A percentile compares a stretch with the other conserved stretches of the same genome.
Evolutionary conservation across 2,113 vertebrate genomes (phyloP).

Genomic region (Zosterops hypoxanthus): DNA sequence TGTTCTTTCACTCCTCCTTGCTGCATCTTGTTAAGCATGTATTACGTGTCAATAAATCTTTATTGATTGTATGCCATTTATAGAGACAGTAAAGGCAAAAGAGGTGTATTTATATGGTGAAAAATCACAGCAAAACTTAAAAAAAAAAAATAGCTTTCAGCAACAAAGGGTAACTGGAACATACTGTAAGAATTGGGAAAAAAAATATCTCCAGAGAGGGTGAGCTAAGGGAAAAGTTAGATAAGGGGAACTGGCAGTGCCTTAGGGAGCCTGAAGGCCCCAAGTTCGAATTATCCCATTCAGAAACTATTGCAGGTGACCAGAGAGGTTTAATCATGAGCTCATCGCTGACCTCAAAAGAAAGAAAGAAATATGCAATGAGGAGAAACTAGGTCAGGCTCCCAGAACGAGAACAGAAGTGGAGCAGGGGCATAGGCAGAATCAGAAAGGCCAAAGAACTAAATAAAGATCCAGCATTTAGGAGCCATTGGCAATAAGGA

Average conservation of each 20-base stretch:
- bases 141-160: background rate
- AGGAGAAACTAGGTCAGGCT: constrained; percentile 57
- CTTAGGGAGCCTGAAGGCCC: background rate
- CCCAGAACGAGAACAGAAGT: constrained; percentile 40
- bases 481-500: background rate
- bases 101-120: background rate
- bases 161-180: background rate
- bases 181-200: background rate
- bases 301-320: background rate
- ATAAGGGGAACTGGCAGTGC: background rate
- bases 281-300: constrained; percentile 19
- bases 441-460: constrained; percentile 55
- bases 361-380: constrained; percentile 39
- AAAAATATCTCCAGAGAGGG: background rate
- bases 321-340: constrained; percentile 45
- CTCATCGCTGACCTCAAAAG: constrained; percentile 58
- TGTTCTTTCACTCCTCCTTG: background rate
- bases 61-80: background rate
- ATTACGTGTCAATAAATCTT: background rate
- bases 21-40: background rate
- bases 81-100: background rate
- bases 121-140: background rate
- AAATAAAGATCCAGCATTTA: constrained; percentile 29
- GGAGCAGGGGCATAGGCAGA: constrained; percentile 8
- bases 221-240: background rate